Evolutionary conservation across 2,888 invertebrate genomes (phyloP).

Genomic region (Lepidochrysops patricia): DNA sequence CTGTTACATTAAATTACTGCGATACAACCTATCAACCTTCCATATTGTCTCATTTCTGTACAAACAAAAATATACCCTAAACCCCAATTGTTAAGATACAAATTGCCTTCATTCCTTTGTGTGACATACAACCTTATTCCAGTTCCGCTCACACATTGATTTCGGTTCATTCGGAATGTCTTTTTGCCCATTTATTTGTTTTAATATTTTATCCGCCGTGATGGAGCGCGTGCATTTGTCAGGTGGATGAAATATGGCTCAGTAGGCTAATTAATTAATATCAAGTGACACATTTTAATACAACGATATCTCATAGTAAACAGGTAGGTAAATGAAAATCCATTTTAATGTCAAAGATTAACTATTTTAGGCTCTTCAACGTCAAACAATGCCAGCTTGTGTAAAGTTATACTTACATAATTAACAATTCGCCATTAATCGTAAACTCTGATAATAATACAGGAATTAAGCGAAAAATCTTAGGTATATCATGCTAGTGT

Average conservation of each 20-base stretch:
- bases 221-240: constrained; percentile 72
- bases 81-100: constrained; percentile 3
- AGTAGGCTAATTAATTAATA: constrained; percentile 62
- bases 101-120: constrained; percentile 30
- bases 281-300: constrained; percentile 1
- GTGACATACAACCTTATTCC: constrained; percentile 41
- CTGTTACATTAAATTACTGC: constrained; percentile 74
- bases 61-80: constrained; percentile 33
- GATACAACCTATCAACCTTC: constrained; percentile 56
- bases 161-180: constrained; percentile 69
- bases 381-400: neutral
- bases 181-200: constrained; percentile 73
- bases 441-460: no score
- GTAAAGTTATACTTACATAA: no score
- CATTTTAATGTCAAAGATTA: neutral
- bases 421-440: no score
- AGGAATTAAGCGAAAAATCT: no score
- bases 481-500: no score
- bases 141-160: constrained; percentile 70
- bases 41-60: constrained; percentile 42
- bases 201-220: constrained; percentile 73
- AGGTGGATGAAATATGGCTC: constrained; percentile 63
- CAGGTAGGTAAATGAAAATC: neutral
- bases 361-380: neutral
- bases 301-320: neutral